Conservation (phyloP, 2,888 invertebrate genomes). For the Silvanus unidentatus region DNA sequence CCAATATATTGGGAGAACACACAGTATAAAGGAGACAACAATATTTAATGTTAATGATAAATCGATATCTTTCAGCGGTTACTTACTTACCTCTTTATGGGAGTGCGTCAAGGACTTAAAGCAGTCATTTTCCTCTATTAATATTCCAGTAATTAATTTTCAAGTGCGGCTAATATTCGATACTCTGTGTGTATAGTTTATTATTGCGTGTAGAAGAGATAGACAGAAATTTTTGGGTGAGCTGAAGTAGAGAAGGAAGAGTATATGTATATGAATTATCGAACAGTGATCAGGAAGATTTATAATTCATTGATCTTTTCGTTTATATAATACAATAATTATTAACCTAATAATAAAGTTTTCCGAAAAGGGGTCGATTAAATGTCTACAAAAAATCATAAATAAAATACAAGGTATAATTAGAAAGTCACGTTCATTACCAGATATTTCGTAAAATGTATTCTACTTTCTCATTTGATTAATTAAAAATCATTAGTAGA, state of each 20-base stretch:
- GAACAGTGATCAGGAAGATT: background rate
- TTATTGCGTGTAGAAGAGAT: conserved; percentile 32
- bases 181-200: conserved; percentile 38
- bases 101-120: conserved; percentile 39
- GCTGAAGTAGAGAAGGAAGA: too few species aligned
- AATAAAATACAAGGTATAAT: too few species aligned
- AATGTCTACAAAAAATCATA: too few species aligned
- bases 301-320: conserved; percentile 1
- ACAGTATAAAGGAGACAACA: conserved; percentile 21
- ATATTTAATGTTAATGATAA: conserved; percentile 39
- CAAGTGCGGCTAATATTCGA: conserved; percentile 41
- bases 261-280: too few species aligned
- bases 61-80: conserved; percentile 45
- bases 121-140: conserved; percentile 46
- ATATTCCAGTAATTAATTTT: conserved; percentile 47
- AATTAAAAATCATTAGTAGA: too few species aligned
- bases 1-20: too few species aligned
- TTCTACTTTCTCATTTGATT: too few species aligned
- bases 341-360: too few species aligned
- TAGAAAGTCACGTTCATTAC: too few species aligned
- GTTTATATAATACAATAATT: too few species aligned
- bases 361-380: too few species aligned
- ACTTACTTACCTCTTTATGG: conserved; percentile 42
- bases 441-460: too few species aligned
- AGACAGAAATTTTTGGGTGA: background rate